Percentiles rank a stretch among this genome's conserved stretches.
These are phyloP conservation scores for Stenoptilia bipunctidactyla DNA, from an alignment of 2,888 invertebrate species.

Conservation along the genomic window DNA sequence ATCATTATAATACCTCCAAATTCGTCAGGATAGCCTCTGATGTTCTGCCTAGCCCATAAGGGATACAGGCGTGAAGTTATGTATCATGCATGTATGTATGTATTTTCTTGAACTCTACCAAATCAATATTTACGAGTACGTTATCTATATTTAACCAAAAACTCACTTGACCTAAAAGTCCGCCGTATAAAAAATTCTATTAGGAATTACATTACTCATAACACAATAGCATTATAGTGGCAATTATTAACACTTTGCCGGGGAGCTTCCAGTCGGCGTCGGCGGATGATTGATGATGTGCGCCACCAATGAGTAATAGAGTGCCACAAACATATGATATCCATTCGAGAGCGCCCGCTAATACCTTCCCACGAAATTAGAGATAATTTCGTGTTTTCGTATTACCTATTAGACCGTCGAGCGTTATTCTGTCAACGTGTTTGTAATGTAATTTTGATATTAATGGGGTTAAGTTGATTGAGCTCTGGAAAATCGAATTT, in stretches of 20 bases:
- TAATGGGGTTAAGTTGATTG: neutral
- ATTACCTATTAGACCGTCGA: neutral
- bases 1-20: no score
- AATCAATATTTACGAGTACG: no score
- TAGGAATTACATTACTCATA: neutral
- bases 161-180: no score
- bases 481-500: no score
- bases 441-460: slow-evolving; percentile 4
- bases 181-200: neutral
- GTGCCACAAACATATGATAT: slow-evolving; percentile 51
- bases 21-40: no score
- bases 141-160: no score
- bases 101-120: no score
- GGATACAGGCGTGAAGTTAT: no score
- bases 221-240: neutral
- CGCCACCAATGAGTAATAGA: slow-evolving; percentile 51
- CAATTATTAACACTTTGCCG: slow-evolving; percentile 8
- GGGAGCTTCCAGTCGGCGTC: slow-evolving; percentile 20
- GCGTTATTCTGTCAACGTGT: slow-evolving; percentile 4
- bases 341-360: slow-evolving; percentile 25
- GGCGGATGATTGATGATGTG: slow-evolving; percentile 51
- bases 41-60: no score
- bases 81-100: no score
- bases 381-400: neutral
- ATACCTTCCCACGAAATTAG: slow-evolving; percentile 10